phyloP scores from a whole-genome alignment of 2,888 invertebrate species.

The Xanthia icteritia region DNA sequence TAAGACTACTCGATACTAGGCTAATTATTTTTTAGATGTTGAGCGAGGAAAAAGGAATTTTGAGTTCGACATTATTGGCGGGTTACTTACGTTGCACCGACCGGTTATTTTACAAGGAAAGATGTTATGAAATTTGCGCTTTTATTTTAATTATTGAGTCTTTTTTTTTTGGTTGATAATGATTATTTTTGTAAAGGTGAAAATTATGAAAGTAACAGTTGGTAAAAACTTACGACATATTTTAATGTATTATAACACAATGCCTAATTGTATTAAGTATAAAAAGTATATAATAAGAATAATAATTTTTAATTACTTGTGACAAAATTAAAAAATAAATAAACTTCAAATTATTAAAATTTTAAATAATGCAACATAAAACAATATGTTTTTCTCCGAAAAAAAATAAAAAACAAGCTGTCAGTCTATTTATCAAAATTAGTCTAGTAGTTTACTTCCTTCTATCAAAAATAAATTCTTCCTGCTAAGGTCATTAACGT shows the following conservation, averaged over 20 bases:
- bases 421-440: constrained; percentile 1
- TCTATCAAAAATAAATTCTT: constrained; percentile 4
- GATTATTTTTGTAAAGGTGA: background rate
- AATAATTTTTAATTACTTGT: no score
- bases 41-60: constrained; percentile 48
- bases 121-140: constrained; percentile 9
- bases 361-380: background rate
- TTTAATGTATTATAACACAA: background rate
- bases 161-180: background rate
- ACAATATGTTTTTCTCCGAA: rapidly evolving
- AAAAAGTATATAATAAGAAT: background rate
- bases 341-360: no score
- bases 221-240: background rate
- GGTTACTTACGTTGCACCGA: constrained; percentile 38
- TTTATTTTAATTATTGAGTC: constrained; percentile 14
- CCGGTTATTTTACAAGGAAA: constrained; percentile 42
- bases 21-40: background rate
- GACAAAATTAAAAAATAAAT: no score
- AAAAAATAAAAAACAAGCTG: no score
- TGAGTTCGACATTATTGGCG: constrained; percentile 40
- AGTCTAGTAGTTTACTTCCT: background rate
- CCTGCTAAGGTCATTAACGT: background rate
- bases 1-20: background rate
- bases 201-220: background rate
- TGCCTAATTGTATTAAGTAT: background rate